Conservation (phyloP, 2,797 vertebrate genomes). For the Fratercula arctica region DNA sequence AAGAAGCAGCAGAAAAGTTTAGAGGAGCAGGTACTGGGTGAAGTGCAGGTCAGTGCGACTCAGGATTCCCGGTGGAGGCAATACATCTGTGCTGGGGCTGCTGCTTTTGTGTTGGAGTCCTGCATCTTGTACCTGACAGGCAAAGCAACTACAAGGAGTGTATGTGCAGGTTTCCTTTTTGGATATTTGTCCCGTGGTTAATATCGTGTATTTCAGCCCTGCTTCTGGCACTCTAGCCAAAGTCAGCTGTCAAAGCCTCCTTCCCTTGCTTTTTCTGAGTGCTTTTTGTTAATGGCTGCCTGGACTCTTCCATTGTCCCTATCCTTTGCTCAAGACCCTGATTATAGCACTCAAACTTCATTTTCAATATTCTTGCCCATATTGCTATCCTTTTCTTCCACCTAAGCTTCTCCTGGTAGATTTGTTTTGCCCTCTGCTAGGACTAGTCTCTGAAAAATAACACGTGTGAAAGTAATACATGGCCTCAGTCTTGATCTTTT, state of each 20-base stretch:
- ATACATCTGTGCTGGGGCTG: background rate
- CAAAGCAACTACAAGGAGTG: too few species aligned
- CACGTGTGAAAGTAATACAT: background rate
- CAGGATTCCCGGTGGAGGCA: background rate
- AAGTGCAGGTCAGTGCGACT: background rate
- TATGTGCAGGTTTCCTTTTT: background rate
- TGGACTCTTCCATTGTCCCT: background rate
- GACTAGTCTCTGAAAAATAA: background rate
- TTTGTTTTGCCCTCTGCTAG: background rate
- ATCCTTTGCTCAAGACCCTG: background rate
- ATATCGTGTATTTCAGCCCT: background rate
- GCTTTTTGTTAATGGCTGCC: background rate
- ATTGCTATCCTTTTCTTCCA: background rate
- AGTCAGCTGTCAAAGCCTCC: background rate
- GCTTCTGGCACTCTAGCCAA: background rate
- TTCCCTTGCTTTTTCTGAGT: background rate
- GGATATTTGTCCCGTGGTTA: background rate
- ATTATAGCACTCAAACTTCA: background rate
- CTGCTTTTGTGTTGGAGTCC: background rate
- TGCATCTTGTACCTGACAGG: background rate
- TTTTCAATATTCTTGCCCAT: background rate
- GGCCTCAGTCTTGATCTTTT: background rate
- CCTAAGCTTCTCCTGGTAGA: background rate
- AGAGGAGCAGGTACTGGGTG: background rate
- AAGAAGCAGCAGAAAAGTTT: background rate